A percentile compares a stretch with the other conserved stretches of the same genome.
phyloP scores from a whole-genome alignment of 2,113 vertebrate genomes.

The Cavia aperea region DNA sequence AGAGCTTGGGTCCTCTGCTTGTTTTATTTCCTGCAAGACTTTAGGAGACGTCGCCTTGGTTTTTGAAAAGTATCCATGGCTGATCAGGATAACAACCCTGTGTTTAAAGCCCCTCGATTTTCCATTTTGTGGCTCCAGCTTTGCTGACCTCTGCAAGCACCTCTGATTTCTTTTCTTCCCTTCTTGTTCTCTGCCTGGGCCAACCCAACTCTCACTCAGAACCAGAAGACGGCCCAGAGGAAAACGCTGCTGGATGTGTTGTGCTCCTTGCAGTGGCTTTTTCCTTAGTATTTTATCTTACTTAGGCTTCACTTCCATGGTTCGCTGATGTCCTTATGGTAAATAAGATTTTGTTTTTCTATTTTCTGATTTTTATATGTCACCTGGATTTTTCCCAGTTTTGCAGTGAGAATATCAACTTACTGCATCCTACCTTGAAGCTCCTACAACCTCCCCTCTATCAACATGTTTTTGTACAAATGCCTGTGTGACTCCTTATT shows the following conservation, averaged over 20 bases:
- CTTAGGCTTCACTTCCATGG: neutral
- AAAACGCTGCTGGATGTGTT: neutral
- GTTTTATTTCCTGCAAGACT: neutral
- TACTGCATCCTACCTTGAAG: neutral
- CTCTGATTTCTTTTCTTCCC: neutral
- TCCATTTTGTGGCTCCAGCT: neutral
- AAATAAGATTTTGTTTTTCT: neutral
- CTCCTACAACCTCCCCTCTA: neutral
- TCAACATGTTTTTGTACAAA: neutral
- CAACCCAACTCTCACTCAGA: neutral
- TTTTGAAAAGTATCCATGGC: neutral
- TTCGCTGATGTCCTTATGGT: neutral
- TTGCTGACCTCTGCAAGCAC: no score
- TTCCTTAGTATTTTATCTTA: neutral
- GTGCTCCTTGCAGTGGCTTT: neutral
- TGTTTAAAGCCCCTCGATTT: neutral
- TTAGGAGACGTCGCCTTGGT: neutral
- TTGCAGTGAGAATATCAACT: neutral
- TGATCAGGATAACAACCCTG: neutral
- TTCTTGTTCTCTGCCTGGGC: neutral
- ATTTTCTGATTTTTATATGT: neutral
- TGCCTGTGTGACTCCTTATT: neutral
- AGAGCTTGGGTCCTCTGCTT: neutral
- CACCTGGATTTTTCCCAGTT: neutral
- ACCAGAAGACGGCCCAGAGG: neutral